A percentile compares a stretch with the other conserved stretches of the same genome.
Evolutionary conservation across 2,888 invertebrate species (phyloP).

Genomic region (Platycheirus albimanus): DNA sequence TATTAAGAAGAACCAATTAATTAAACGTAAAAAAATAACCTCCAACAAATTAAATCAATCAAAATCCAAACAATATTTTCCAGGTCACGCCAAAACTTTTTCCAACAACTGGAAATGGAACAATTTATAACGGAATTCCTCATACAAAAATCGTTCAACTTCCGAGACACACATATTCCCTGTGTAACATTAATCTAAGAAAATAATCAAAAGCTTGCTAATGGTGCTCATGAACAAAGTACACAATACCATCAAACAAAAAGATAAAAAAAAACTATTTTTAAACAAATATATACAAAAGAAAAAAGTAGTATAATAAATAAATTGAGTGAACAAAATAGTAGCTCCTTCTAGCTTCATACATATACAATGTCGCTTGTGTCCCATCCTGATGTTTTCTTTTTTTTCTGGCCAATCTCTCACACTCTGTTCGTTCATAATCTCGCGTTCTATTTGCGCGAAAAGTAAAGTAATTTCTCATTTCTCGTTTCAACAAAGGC

Average conservation of each 20-base stretch:
- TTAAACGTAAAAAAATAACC: too few species aligned
- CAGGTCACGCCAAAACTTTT: constrained; percentile 2
- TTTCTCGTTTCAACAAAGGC: constrained; percentile 59
- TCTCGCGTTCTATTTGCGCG: constrained; percentile 67
- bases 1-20: too few species aligned
- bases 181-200: constrained; percentile 18
- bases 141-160: background rate
- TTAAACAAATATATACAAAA: constrained; percentile 10
- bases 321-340: constrained; percentile 35
- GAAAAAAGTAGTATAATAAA: constrained; percentile 32
- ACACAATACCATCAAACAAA: constrained; percentile 17
- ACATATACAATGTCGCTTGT: constrained; percentile 14
- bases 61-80: background rate
- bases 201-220: constrained; percentile 49
- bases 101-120: background rate
- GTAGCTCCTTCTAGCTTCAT: constrained; percentile 12
- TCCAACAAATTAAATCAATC: too few species aligned
- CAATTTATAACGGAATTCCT: background rate
- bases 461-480: constrained; percentile 64
- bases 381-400: background rate
- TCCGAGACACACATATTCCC: constrained; percentile 5
- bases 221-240: constrained; percentile 57
- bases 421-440: constrained; percentile 31
- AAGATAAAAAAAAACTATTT: constrained; percentile 27
- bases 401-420: background rate